Evolutionary conservation across 2,888 invertebrate species (phyloP), one percentile per base, ranked within the genome.

Genomic region (Bursaphelenchus okinawaensis): DNA sequence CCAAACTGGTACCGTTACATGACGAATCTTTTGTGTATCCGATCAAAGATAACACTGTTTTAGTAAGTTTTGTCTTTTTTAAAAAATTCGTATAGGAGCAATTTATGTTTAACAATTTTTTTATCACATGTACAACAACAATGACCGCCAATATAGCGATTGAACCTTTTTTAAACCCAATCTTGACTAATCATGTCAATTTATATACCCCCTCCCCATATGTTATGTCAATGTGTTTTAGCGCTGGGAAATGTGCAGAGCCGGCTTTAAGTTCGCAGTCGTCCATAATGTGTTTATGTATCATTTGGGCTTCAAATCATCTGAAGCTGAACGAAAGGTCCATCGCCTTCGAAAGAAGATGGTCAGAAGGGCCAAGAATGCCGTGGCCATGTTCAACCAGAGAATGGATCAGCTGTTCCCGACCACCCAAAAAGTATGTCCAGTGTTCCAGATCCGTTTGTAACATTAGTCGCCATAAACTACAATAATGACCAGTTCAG

Each of bases 181-280:
- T n/a, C n/a, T n/a, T n/a, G n/a, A n/a, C n/a, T n/a, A n/a, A 27
- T 20, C 27, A 29, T 22, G 51, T 62, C 19, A 19, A 22, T 22
- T 62, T 16, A 12, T 54, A 23, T n/a, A n/a, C n/a, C n/a, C n/a
- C n/a, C n/a, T n/a, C n/a, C n/a, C n/a, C n/a, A n/a, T n/a, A 63
- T 20, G 1, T 23, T 65, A 24, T 20, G 9, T 16, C n/a, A 20
- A 20, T 12, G 3, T 7, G 12, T 9, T 55, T 52, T 40, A 71
- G 71, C 63, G 71, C 19, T 71, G 71, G 71, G 71, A 71, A 55
- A 72, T 71, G 66, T 71, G 71, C 29, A 60, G 72, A 12, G 63
- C 64, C 20, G 68, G 68, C 12, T 71, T 52, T 55, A 55, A 57
- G 9, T 69, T 71, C 26, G 67, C 57, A 2, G 51, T 72, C 29